These are phyloP conservation scores for Osmerus mordax DNA, from an alignment of 2,113 vertebrate species.

Conservation along the genomic window DNA sequence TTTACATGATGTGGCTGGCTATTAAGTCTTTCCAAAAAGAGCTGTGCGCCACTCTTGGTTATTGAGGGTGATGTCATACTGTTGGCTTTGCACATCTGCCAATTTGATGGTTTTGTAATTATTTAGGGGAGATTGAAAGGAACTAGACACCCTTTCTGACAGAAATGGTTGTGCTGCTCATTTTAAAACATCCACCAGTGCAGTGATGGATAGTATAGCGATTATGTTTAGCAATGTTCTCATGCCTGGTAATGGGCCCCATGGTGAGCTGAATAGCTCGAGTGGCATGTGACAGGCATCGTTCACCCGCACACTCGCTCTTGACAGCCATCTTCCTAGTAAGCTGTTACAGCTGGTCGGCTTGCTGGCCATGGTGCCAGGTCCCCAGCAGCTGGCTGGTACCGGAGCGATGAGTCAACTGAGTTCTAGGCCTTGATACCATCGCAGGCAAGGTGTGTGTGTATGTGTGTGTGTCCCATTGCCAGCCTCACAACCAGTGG, in stretches of 20 bases:
- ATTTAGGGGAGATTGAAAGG: background rate
- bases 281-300: background rate
- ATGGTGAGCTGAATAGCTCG: constrained; percentile 13
- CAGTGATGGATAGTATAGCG: no score
- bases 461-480: constrained; percentile 19
- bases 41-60: background rate
- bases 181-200: no score
- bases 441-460: constrained; percentile 12
- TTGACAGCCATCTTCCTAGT: constrained; percentile 36
- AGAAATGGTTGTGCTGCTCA: no score
- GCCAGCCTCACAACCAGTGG: no score
- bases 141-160: no score
- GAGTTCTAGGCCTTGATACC: constrained; percentile 24
- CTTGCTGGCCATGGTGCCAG: constrained; percentile 6
- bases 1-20: constrained; percentile 9
- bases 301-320: background rate
- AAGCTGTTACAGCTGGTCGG: constrained; percentile 12
- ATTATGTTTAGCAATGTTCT: background rate
- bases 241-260: constrained; percentile 2
- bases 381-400: constrained; percentile 25
- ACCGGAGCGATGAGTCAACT: constrained; percentile 30
- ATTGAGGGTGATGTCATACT: constrained; percentile 17
- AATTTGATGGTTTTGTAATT: background rate
- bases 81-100: background rate
- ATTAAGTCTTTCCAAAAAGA: constrained; percentile 9